These are phyloP conservation scores for Drosophila mulleri DNA, from an alignment of 2,888 invertebrate genomes.

Conservation along the genomic window DNA sequence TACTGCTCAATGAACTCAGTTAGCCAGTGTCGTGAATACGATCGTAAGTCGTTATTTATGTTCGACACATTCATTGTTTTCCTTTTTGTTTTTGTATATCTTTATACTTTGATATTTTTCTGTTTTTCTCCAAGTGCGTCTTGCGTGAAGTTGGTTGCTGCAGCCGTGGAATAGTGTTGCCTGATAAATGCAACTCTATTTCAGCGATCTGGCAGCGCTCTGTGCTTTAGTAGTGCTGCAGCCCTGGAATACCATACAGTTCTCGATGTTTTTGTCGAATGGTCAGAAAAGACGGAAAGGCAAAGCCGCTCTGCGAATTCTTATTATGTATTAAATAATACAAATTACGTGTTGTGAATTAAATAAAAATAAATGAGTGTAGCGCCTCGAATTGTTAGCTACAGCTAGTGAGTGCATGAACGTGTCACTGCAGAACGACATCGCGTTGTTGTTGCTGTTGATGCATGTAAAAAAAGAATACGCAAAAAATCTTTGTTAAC, in stretches of 20 bases:
- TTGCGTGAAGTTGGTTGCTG: constrained; percentile 67
- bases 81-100: constrained; percentile 22
- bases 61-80: constrained; percentile 66
- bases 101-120: constrained; percentile 35
- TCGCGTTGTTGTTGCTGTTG: constrained; percentile 23
- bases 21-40: constrained; percentile 84
- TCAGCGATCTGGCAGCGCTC: constrained; percentile 28
- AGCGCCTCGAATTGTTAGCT: neutral
- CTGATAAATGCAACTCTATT: constrained; percentile 2
- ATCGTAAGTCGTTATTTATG: constrained; percentile 82
- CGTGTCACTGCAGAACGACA: constrained; percentile 21
- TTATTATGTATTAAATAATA: constrained; percentile 50
- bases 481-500: constrained; percentile 64
- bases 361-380: constrained; percentile 47
- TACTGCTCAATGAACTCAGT: constrained; percentile 84
- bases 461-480: constrained; percentile 29
- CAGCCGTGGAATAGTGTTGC: neutral
- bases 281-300: constrained; percentile 16
- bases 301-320: constrained; percentile 48
- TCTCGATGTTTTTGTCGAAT: constrained; percentile 34
- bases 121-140: constrained; percentile 75
- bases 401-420: constrained; percentile 33
- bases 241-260: constrained; percentile 30
- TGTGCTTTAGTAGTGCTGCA: neutral
- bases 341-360: constrained; percentile 35